A percentile compares a stretch with the other conserved stretches of the same genome.
Evolutionary conservation across 1,140 invertebrate genomes (phyloP).

Genomic region (Daktulosphaira vitifoliae): DNA sequence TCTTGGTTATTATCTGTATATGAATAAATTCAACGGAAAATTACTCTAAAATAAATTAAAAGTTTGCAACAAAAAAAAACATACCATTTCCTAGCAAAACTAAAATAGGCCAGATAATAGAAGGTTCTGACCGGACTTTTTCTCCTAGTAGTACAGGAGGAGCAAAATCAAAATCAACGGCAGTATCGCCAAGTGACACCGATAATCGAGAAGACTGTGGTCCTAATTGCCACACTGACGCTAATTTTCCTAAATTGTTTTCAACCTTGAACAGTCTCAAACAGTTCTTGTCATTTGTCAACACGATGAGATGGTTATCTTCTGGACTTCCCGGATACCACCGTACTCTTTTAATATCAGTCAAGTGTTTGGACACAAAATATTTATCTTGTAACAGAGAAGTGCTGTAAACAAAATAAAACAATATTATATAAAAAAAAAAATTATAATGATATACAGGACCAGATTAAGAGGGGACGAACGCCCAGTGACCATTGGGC

Average conservation of each 20-base stretch:
- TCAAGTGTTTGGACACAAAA: constrained; percentile 46
- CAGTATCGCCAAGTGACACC: constrained; percentile 64
- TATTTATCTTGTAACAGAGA: constrained; percentile 54
- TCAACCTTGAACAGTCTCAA: constrained; percentile 36
- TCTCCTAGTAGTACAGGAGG: constrained; percentile 45
- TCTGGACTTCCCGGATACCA: constrained; percentile 76
- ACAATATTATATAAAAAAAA: no score
- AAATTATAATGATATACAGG: no score
- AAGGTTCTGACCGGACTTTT: background rate
- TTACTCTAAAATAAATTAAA: no score
- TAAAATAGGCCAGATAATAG: constrained; percentile 59
- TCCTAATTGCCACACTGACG: constrained; percentile 52
- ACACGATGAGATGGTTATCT: constrained; percentile 63
- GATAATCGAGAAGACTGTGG: constrained; percentile 47
- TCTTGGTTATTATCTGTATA: no score
- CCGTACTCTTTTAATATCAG: constrained; percentile 48
- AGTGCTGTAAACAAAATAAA: background rate
- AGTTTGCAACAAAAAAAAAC: no score
- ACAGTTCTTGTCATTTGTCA: constrained; percentile 74
- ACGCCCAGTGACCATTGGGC: no score
- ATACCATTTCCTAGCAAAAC: constrained; percentile 75
- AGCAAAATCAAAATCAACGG: constrained; percentile 75
- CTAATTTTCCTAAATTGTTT: constrained; percentile 36
- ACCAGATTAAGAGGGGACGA: no score
- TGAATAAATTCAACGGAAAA: no score